phyloP scores from a whole-genome alignment of 1,140 invertebrate genomes.

The Drosophila bocki region DNA sequence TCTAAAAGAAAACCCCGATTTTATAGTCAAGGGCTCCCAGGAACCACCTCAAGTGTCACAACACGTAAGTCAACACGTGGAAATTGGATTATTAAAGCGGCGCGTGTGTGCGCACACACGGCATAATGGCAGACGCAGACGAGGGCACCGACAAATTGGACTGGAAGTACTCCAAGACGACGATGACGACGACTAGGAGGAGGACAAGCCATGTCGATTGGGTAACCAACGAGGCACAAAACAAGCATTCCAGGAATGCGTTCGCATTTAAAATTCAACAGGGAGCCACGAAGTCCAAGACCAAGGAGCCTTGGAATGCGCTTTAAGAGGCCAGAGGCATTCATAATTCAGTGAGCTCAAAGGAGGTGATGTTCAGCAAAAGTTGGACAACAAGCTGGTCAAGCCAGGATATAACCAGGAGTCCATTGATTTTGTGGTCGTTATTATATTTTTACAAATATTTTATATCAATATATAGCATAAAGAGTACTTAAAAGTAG shows the following conservation, averaged over 20 bases:
- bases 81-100: constrained; percentile 61
- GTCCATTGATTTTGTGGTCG: neutral
- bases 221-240: constrained; percentile 44
- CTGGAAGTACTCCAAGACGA: constrained; percentile 26
- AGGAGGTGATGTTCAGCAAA: neutral
- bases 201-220: constrained; percentile 37
- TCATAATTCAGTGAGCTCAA: constrained; percentile 28
- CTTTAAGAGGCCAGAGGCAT: constrained; percentile 24
- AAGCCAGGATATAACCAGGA: neutral
- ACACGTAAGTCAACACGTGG: constrained; percentile 53
- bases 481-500: too few relatives aligned
- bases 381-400: constrained; percentile 7
- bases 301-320: constrained; percentile 21
- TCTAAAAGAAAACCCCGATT: neutral
- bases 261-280: constrained; percentile 40
- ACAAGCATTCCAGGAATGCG: constrained; percentile 36
- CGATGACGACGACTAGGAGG: too few relatives aligned
- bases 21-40: neutral
- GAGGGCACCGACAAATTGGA: constrained; percentile 33
- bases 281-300: constrained; percentile 11
- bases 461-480: too few relatives aligned
- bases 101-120: constrained; percentile 35
- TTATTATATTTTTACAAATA: too few relatives aligned
- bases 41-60: constrained; percentile 47
- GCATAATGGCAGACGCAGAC: constrained; percentile 36